Conservation (phyloP, 2,888 invertebrate genomes). For the Cryptus viduatorius region DNA sequence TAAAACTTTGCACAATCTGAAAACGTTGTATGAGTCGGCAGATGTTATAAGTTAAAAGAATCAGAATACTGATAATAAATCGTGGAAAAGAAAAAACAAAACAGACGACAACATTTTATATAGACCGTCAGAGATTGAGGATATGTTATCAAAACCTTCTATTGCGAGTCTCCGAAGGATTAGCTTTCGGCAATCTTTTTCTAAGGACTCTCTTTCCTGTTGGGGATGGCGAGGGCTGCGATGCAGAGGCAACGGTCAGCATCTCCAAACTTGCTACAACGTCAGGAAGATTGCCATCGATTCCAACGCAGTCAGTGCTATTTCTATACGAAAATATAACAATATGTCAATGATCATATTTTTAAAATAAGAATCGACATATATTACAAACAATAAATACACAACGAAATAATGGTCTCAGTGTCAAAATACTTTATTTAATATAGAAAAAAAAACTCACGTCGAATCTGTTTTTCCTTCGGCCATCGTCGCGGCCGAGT, state of each 20-base stretch:
- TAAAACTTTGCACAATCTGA: no score
- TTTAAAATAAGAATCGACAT: not conserved
- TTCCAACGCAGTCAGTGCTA: not conserved
- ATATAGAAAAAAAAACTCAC: constrained; percentile 23
- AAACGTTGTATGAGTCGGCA: no score
- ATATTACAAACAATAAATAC: not conserved
- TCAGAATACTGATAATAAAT: not conserved
- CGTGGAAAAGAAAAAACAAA: constrained; percentile 19
- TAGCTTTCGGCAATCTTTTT: constrained; percentile 69
- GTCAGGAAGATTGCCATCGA: constrained; percentile 78
- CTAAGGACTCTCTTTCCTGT: constrained; percentile 70
- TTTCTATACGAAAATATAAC: constrained; percentile 3
- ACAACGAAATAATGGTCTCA: constrained; percentile 19
- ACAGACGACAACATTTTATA: not conserved
- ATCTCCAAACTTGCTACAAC: constrained; percentile 80
- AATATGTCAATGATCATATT: not conserved
- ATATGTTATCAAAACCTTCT: constrained; percentile 75
- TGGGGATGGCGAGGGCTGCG: not conserved
- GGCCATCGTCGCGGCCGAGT: constrained; percentile 30
- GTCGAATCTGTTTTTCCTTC: constrained; percentile 30
- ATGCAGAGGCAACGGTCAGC: constrained; percentile 76
- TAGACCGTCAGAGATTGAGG: not conserved
- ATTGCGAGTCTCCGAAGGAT: constrained; percentile 74
- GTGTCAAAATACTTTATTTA: not conserved
- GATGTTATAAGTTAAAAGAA: not conserved